phyloP scores from a whole-genome alignment of 1,140 invertebrate genomes.

The Ctenoplectra terminalis region DNA sequence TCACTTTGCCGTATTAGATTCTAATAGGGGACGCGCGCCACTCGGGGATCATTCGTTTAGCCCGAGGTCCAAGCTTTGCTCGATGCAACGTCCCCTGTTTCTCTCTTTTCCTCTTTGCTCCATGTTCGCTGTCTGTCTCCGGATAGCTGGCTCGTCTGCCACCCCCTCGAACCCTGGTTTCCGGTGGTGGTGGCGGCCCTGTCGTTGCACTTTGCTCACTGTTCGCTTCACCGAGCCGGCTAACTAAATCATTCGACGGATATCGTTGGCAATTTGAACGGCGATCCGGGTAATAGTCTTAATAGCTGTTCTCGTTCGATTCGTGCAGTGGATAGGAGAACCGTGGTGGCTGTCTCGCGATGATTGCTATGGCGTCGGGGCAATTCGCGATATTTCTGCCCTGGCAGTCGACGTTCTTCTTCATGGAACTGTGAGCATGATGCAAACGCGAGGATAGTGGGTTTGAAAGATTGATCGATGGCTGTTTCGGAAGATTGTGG shows the following conservation, averaged over 20 bases:
- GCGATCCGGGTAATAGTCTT: slow-evolving; percentile 35
- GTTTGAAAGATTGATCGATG: not conserved
- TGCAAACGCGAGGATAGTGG: not conserved
- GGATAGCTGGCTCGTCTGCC: not conserved
- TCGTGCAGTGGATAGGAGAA: not conserved
- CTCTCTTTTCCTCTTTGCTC: not conserved
- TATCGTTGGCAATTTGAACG: slow-evolving; percentile 57
- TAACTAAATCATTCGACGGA: slow-evolving; percentile 58
- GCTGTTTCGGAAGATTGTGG: not conserved
- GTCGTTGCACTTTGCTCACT: slow-evolving; percentile 52
- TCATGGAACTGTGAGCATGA: not conserved
- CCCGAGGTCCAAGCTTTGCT: not conserved
- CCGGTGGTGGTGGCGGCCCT: not conserved
- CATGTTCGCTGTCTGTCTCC: not conserved
- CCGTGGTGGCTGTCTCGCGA: not conserved
- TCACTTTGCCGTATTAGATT: slow-evolving; percentile 77
- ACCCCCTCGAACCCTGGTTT: not conserved
- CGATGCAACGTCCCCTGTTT: not conserved
- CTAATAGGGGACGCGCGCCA: slow-evolving; percentile 70
- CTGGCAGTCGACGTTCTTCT: not conserved
- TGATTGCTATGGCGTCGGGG: slow-evolving; percentile 32
- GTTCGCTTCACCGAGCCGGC: slow-evolving; percentile 43
- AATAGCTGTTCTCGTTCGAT: slow-evolving; percentile 34
- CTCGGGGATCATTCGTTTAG: slow-evolving; percentile 37
- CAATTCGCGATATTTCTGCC: slow-evolving; percentile 15